Conservation (phyloP, 2,113 vertebrate species). For the Mungos mungo region DNA sequence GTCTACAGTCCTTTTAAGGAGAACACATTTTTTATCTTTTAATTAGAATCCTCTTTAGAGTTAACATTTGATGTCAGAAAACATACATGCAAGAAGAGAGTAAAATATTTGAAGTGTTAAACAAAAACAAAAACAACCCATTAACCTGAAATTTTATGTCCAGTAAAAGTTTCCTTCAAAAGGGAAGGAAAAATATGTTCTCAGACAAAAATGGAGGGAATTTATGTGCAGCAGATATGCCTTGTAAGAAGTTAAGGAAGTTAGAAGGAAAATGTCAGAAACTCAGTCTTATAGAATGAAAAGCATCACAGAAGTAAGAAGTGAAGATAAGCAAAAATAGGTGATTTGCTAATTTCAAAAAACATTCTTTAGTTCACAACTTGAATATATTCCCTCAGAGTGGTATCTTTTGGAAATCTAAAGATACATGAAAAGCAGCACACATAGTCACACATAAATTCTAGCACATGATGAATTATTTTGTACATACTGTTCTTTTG, state of each 20-base stretch:
- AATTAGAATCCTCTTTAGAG: neutral
- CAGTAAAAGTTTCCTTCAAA: neutral
- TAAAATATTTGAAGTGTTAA: neutral
- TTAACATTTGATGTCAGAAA: constrained; percentile 4
- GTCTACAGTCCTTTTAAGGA: too few relatives aligned
- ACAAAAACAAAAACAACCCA: neutral
- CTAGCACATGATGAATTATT: neutral
- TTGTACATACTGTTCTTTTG: neutral
- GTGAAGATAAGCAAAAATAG: neutral
- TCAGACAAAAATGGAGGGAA: neutral
- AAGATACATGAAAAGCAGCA: neutral
- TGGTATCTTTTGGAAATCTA: neutral
- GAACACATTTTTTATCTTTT: neutral
- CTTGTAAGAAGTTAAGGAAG: neutral
- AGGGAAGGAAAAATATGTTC: neutral
- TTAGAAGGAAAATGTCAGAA: neutral
- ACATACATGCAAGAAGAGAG: neutral
- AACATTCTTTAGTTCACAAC: neutral
- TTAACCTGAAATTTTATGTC: neutral
- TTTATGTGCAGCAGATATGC: neutral
- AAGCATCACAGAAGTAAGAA: constrained; percentile 2
- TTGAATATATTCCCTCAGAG: neutral
- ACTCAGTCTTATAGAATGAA: neutral
- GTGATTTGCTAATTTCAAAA: neutral
- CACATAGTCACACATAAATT: neutral